Evolutionary conservation across 2,888 invertebrate species (phyloP), one percentile per base, ranked within the genome.

Genomic region (Fragum fragum): DNA sequence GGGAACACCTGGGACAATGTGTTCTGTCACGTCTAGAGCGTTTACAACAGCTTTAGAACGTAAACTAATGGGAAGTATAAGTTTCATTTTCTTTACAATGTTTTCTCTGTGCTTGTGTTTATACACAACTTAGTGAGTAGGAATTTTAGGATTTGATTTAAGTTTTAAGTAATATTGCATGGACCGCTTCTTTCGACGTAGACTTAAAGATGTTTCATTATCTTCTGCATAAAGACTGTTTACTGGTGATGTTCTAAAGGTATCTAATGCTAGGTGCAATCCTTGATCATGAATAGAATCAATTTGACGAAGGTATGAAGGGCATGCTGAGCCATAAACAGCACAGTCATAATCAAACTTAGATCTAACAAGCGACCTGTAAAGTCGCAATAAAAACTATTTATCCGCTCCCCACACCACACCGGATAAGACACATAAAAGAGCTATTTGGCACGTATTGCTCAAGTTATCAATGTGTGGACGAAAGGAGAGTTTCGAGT

Each of bases 321-420:
- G 73, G 26, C 82, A 32, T 14, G 84, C 87, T 11, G 80, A 81
- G 21, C 81, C 81, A 61, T 83, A 81, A 3, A n/a, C n/a, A n/a
- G n/a, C n/a, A n/a, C n/a, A 73, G 6, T 73, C 83, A 70, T 86
- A 86, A 55, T 86, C 86, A 3, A 86, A 36, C 42, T 79, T 79
- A 1, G 81, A 81, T 26, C 83, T 47, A 23, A 81, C 72, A 6
- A 81, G 59, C n/a, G 73, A 28, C 66, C 78, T 66, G 52, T 80
- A 74, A 1, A 77, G 47, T 5, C 42, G 23, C 0, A 82, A 57
- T 26, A 85, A 47, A 70, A 76, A 55, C 7, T 23, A 47, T 14
- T 42, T 23, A 68, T 78, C 82, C 16, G 73, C 76, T 63, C 82
- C 81, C 80, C 77, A 83, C 14, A 68, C 59, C 16, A 76, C 68